Percentiles rank a stretch among this genome's conserved stretches.
phyloP scores from a whole-genome alignment of 1,140 invertebrate genomes.

The Thalassaphorura encarpata region DNA sequence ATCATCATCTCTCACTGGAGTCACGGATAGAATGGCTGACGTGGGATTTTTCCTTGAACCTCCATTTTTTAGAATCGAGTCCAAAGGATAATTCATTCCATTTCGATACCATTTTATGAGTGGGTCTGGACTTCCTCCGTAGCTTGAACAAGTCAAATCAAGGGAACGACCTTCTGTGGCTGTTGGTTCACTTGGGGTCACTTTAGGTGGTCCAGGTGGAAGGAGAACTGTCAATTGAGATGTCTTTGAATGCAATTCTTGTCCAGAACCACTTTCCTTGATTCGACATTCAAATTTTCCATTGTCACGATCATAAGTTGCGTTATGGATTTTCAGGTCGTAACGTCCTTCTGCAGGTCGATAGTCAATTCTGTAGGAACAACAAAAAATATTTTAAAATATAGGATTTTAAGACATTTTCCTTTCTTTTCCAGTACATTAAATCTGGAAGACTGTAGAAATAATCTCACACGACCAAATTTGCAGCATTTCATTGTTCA shows the following conservation, averaged over 20 bases:
- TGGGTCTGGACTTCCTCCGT: slow-evolving; percentile 66
- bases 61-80: slow-evolving; percentile 51
- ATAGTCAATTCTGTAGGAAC: slow-evolving; percentile 55
- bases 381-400: too few species aligned
- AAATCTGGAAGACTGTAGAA: too few species aligned
- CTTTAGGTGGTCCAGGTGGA: slow-evolving; percentile 63
- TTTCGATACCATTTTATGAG: slow-evolving; percentile 43
- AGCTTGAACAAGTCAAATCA: slow-evolving; percentile 63
- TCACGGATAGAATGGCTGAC: slow-evolving; percentile 58
- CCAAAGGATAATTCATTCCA: slow-evolving; percentile 47
- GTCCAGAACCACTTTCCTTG: slow-evolving; percentile 69
- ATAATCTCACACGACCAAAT: too few species aligned
- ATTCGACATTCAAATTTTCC: slow-evolving; percentile 82
- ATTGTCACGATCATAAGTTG: slow-evolving; percentile 71
- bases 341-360: slow-evolving; percentile 68
- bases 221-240: slow-evolving; percentile 76
- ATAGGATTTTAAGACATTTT: too few species aligned
- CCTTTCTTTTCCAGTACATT: too few species aligned
- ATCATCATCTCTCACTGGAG: slow-evolving; percentile 70
- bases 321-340: slow-evolving; percentile 74
- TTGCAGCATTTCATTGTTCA: too few species aligned
- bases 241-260: slow-evolving; percentile 68
- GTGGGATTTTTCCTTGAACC: slow-evolving; percentile 58
- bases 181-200: slow-evolving; percentile 50
- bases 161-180: slow-evolving; percentile 45